Conservation (phyloP, 2,113 vertebrate genomes). For the Ctenodactylus gundi region DNA sequence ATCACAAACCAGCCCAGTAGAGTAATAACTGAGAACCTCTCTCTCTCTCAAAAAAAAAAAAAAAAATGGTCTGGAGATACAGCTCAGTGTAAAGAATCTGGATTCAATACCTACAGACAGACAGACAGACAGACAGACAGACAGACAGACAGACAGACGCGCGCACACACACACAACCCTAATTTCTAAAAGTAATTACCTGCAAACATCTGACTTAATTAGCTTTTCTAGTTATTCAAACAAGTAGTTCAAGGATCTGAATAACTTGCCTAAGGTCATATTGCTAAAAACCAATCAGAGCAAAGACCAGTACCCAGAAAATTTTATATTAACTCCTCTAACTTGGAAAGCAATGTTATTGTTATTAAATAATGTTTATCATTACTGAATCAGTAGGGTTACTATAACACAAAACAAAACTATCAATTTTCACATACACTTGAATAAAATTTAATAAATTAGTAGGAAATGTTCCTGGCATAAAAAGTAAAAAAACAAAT, state of each 20-base stretch:
- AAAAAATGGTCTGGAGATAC: too few relatives aligned
- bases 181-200: background rate
- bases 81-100: too few relatives aligned
- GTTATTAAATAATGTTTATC: background rate
- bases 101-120: too few relatives aligned
- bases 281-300: background rate
- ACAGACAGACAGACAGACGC: too few relatives aligned
- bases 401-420: background rate
- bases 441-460: background rate
- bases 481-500: background rate
- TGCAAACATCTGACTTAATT: background rate
- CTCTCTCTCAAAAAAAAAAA: too few relatives aligned
- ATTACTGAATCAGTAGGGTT: background rate
- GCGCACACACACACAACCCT: too few relatives aligned
- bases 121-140: too few relatives aligned
- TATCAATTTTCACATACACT: background rate
- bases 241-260: background rate
- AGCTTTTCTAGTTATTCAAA: background rate
- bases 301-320: background rate
- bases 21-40: too few relatives aligned
- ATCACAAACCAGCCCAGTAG: too few relatives aligned
- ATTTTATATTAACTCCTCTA: background rate
- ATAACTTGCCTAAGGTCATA: background rate
- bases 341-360: background rate
- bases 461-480: background rate